A percentile compares a stretch with the other conserved stretches of the same genome.
Evolutionary conservation across 1,140 invertebrate genomes (phyloP).

Genomic region (Gonatopus flavifemur): DNA sequence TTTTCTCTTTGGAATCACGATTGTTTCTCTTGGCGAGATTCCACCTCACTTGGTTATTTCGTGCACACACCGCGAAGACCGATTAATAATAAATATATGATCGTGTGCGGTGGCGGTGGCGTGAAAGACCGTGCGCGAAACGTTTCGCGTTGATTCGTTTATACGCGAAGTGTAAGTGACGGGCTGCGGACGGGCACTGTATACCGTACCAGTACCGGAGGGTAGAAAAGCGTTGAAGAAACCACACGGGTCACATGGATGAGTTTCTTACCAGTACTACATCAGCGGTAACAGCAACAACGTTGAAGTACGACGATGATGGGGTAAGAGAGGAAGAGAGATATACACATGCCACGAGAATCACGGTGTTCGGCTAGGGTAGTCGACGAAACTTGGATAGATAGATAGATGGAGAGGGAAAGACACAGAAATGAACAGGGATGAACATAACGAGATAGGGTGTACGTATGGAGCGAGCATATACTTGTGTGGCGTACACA

Average conservation of each 20-base stretch:
- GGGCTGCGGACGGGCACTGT: slow-evolving; percentile 33
- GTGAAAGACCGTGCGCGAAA: too few species aligned
- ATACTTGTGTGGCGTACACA: slow-evolving; percentile 15
- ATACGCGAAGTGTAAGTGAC: too few species aligned
- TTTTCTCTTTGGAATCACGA: too few species aligned
- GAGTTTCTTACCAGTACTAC: too few species aligned
- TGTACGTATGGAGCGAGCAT: slow-evolving; percentile 17
- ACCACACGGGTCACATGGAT: slow-evolving; percentile 46
- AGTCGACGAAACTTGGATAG: too few species aligned
- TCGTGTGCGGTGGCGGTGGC: too few species aligned
- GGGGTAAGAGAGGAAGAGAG: slow-evolving; percentile 11
- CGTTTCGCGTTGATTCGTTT: too few species aligned
- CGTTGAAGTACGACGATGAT: slow-evolving; percentile 10
- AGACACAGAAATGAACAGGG: slow-evolving; percentile 9
- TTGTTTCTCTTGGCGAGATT: too few species aligned
- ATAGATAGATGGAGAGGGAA: slow-evolving; percentile 19
- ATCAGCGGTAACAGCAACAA: slow-evolving; percentile 5
- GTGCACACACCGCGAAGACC: too few species aligned
- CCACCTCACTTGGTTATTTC: too few species aligned
- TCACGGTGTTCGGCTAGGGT: slow-evolving; percentile 26
- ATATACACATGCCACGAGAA: slow-evolving; percentile 25
- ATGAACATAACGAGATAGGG: slow-evolving; percentile 8
- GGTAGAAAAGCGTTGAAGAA: slow-evolving; percentile 44
- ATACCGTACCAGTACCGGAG: slow-evolving; percentile 35
- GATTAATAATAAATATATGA: too few species aligned